phyloP scores from a whole-genome alignment of 2,888 invertebrate species.

The Nephrotoma appendiculata region DNA sequence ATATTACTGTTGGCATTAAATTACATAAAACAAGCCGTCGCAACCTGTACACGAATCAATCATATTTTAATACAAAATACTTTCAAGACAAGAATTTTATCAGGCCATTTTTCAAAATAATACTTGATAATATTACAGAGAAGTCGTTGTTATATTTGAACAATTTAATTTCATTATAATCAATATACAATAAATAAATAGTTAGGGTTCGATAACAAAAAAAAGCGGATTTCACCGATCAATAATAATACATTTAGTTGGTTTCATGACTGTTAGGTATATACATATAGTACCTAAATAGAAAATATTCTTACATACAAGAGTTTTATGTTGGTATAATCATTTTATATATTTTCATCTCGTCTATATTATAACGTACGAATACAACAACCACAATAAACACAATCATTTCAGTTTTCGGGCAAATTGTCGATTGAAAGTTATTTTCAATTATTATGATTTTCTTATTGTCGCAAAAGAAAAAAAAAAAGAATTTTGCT shows the following conservation, averaged over 20 bases:
- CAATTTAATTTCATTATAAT: neutral
- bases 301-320: neutral
- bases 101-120: neutral
- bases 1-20: too few relatives aligned
- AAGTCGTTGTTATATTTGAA: neutral
- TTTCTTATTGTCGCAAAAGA: neutral
- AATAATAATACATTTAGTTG: neutral
- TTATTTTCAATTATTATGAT: neutral
- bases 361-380: neutral
- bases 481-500: neutral
- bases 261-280: neutral
- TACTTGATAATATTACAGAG: neutral
- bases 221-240: neutral
- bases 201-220: neutral
- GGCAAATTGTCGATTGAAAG: neutral
- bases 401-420: neutral
- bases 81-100: neutral
- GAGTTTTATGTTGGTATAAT: neutral
- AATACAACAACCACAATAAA: neutral
- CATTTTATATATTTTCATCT: neutral
- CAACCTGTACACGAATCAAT: neutral
- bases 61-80: neutral
- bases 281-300: neutral
- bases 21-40: neutral
- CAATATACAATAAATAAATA: neutral